phyloP scores from a whole-genome alignment of 1,140 invertebrate species.

The Branchinecta lindahli region DNA sequence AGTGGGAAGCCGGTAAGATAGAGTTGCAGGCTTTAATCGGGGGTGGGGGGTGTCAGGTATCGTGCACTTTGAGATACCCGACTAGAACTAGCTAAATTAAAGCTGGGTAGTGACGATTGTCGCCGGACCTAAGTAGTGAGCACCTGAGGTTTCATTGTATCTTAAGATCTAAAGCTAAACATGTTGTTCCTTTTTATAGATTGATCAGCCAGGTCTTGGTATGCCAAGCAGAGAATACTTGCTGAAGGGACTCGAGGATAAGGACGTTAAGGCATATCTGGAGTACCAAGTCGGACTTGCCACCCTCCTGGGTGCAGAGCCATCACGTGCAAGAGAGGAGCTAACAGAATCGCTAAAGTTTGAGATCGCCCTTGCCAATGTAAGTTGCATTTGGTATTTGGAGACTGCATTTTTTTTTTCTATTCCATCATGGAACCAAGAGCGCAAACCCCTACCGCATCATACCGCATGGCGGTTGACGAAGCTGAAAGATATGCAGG shows the following conservation, averaged over 20 bases:
- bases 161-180: too few relatives aligned
- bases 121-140: too few relatives aligned
- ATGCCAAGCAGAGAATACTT: slow-evolving; percentile 70
- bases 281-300: slow-evolving; percentile 76
- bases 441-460: too few relatives aligned
- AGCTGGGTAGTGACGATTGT: too few relatives aligned
- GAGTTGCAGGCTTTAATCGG: too few relatives aligned
- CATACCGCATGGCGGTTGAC: too few relatives aligned
- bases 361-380: slow-evolving; percentile 83
- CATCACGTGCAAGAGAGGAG: slow-evolving; percentile 47
- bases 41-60: too few relatives aligned
- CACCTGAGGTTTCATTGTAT: too few relatives aligned
- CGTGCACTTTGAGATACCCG: too few relatives aligned
- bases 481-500: too few relatives aligned
- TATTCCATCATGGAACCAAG: background rate
- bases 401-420: background rate
- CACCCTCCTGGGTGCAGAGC: slow-evolving; percentile 64
- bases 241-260: slow-evolving; percentile 60
- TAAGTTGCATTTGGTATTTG: slow-evolving; percentile 35
- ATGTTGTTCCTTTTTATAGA: slow-evolving; percentile 35
- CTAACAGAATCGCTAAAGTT: slow-evolving; percentile 70
- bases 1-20: too few relatives aligned
- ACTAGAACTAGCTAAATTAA: too few relatives aligned
- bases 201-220: slow-evolving; percentile 81
- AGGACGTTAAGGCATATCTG: slow-evolving; percentile 59